Conservation (phyloP, 2,797 vertebrate species). For the Enteromius paludinosus region DNA sequence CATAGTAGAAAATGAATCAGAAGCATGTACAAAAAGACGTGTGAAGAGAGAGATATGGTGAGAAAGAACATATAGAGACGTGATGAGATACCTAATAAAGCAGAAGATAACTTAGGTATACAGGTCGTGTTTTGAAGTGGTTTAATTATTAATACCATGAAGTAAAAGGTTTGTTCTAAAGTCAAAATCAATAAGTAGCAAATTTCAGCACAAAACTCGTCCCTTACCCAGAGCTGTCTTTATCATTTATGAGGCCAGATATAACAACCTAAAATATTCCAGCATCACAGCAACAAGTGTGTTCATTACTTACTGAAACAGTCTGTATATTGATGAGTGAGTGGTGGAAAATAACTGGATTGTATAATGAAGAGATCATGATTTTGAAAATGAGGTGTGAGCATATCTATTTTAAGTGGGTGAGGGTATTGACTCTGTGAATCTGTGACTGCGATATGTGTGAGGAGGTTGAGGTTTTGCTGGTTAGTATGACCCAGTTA, state of each 20-base stretch:
- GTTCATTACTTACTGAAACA: neutral
- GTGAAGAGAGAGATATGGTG: constrained; percentile 56
- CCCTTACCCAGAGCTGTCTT: neutral
- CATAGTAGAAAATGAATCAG: neutral
- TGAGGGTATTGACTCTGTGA: neutral
- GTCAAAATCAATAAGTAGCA: neutral
- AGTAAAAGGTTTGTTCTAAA: constrained; percentile 11
- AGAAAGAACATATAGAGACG: constrained; percentile 49
- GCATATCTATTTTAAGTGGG: neutral
- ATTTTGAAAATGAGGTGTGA: constrained; percentile 39
- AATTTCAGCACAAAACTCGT: neutral
- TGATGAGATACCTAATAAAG: neutral
- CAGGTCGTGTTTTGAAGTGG: constrained; percentile 29
- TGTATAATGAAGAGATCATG: constrained; percentile 22
- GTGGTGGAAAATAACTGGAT: neutral
- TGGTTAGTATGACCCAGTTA: neutral
- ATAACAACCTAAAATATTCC: neutral
- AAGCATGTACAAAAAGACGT: neutral
- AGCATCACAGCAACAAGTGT: neutral
- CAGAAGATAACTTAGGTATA: constrained; percentile 47
- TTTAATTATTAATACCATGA: constrained; percentile 50
- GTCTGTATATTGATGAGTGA: neutral
- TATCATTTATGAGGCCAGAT: neutral
- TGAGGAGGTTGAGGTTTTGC: constrained; percentile 6
- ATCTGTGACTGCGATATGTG: neutral